Conservation (phyloP, 2,888 invertebrate species). For the Eudemis profundana region DNA sequence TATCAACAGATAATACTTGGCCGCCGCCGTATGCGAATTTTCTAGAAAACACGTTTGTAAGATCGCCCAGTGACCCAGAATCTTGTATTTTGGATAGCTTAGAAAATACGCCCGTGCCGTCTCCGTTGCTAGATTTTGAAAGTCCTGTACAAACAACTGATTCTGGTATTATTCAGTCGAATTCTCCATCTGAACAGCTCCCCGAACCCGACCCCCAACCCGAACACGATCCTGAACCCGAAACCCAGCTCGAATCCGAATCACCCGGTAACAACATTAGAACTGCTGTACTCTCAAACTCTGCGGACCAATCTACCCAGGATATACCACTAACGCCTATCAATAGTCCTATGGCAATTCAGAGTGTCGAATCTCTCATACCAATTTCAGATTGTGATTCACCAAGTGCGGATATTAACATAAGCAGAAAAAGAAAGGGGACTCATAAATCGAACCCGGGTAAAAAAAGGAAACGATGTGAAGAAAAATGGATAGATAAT, state of each 20-base stretch:
- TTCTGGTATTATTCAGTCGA: too few species aligned
- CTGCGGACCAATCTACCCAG: not conserved
- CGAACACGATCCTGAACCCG: too few species aligned
- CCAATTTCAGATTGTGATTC: too few species aligned
- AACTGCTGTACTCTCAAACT: too few species aligned
- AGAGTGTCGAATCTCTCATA: too few species aligned
- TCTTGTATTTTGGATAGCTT: conserved; percentile 3
- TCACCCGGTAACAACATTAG: too few species aligned
- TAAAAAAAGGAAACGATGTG: conserved; percentile 1
- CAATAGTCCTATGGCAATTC: not conserved
- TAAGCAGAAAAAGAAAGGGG: too few species aligned
- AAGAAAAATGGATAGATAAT: not conserved
- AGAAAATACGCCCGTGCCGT: not conserved
- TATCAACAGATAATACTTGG: conserved; percentile 2
- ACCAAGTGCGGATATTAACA: too few species aligned
- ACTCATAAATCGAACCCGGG: too few species aligned
- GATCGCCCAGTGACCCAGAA: conserved; percentile 5
- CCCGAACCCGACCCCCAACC: too few species aligned
- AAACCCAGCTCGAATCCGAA: too few species aligned
- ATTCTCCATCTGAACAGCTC: too few species aligned
- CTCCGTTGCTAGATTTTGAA: not conserved
- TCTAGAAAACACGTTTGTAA: not conserved
- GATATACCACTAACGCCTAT: not conserved
- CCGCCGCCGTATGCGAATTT: conserved; percentile 9
- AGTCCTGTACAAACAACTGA: not conserved